A percentile compares a stretch with the other conserved stretches of the same genome.
These are phyloP conservation scores for Mirounga angustirostris DNA, from an alignment of 2,113 vertebrate species.

Conservation along the genomic window DNA sequence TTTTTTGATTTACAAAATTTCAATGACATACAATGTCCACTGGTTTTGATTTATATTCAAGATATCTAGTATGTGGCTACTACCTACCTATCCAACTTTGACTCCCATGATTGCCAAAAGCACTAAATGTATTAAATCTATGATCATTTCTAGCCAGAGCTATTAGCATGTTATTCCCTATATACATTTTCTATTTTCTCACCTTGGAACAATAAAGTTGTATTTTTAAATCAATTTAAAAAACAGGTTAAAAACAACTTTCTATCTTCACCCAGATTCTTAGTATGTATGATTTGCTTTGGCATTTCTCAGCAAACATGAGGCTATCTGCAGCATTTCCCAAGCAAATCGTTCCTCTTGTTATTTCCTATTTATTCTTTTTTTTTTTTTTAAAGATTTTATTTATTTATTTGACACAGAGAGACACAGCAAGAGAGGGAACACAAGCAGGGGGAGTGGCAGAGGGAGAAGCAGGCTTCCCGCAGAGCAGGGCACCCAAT, in stretches of 20 bases:
- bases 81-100: background rate
- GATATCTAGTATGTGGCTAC: background rate
- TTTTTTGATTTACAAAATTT: background rate
- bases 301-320: background rate
- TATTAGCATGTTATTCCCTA: background rate
- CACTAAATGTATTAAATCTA: background rate
- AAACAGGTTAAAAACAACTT: background rate
- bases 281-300: background rate
- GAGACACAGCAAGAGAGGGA: too few species aligned
- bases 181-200: background rate
- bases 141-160: background rate
- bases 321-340: background rate
- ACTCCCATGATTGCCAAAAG: background rate
- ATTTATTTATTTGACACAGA: too few species aligned
- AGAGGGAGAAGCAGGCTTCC: too few species aligned
- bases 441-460: too few species aligned
- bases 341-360: background rate
- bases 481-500: too few species aligned
- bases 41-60: background rate
- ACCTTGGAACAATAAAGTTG: background rate
- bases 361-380: background rate
- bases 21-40: background rate
- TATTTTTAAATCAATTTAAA: slow-evolving; percentile 9
- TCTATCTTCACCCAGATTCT: background rate
- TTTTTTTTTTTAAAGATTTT: too few species aligned